These are phyloP conservation scores for Heterocephalus glaber DNA, from an alignment of 2,113 vertebrate species.

Conservation along the genomic window DNA sequence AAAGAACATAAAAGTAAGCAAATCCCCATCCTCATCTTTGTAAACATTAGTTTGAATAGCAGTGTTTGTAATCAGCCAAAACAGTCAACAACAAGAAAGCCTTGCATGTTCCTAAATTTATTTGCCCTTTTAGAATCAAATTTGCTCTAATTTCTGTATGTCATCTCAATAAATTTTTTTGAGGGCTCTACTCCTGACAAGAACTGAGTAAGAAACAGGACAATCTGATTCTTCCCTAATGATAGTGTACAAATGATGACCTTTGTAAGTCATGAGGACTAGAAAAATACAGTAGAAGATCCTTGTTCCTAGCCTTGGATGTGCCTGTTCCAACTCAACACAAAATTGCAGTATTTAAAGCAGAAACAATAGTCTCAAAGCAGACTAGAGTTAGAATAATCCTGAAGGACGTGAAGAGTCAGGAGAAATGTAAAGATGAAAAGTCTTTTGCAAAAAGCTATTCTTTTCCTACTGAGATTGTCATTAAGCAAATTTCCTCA, in stretches of 20 bases:
- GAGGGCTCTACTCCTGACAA: neutral
- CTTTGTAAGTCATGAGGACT: conserved; percentile 16
- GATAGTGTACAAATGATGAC: neutral
- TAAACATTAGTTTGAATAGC: neutral
- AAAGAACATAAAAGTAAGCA: no score
- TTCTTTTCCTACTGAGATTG: conserved; percentile 64
- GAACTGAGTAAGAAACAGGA: neutral
- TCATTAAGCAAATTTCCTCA: conserved; percentile 47
- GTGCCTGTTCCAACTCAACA: neutral
- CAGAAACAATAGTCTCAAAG: neutral
- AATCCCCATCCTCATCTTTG: neutral
- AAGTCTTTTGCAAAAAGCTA: conserved; percentile 75
- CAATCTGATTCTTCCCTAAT: neutral
- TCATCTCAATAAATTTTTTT: neutral
- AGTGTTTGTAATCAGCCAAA: neutral
- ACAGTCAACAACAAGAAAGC: neutral
- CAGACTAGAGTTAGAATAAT: neutral
- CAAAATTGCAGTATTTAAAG: neutral
- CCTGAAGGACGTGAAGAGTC: conserved; percentile 76
- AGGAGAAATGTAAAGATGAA: conserved; percentile 54
- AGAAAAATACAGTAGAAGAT: neutral
- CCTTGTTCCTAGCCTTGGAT: neutral
- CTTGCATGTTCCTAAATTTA: neutral
- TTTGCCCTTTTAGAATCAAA: neutral
- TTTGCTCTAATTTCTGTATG: neutral